A percentile compares a stretch with the other conserved stretches of the same genome.
Conservation (phyloP, 2,888 invertebrate genomes). For the Dastarcus helophoroides region DNA sequence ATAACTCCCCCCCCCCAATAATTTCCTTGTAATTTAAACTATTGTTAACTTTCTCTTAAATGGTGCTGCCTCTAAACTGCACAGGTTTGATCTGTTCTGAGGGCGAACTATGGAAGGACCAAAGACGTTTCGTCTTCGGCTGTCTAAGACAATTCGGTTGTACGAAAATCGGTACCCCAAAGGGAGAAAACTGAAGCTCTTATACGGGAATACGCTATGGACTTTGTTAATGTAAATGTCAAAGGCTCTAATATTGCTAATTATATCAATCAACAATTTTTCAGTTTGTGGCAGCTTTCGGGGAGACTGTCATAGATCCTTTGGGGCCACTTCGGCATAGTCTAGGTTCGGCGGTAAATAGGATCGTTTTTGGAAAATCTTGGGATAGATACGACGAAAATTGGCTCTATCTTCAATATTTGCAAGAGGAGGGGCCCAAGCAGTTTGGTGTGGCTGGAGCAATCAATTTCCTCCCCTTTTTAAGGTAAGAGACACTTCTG, state of each 20-base stretch:
- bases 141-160: slow-evolving; percentile 65
- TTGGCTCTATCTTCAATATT: slow-evolving; percentile 64
- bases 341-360: slow-evolving; percentile 66
- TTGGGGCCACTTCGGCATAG: slow-evolving; percentile 50
- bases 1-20: too few relatives aligned
- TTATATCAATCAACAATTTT: slow-evolving; percentile 1
- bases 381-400: slow-evolving; percentile 57
- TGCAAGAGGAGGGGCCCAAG: slow-evolving; percentile 76
- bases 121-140: slow-evolving; percentile 59
- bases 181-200: slow-evolving; percentile 52
- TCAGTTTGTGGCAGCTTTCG: slow-evolving; percentile 4
- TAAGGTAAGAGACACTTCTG: slow-evolving; percentile 43
- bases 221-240: slow-evolving; percentile 45
- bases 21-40: too few relatives aligned
- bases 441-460: slow-evolving; percentile 72
- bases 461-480: slow-evolving; percentile 72
- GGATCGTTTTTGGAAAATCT: slow-evolving; percentile 64
- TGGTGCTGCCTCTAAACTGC: too few relatives aligned
- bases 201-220: slow-evolving; percentile 49
- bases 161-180: slow-evolving; percentile 50
- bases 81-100: slow-evolving; percentile 74
- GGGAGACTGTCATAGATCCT: slow-evolving; percentile 37
- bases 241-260: not conserved
- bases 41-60: too few relatives aligned
- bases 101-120: slow-evolving; percentile 72